A percentile compares a stretch with the other conserved stretches of the same genome.
phyloP scores from a whole-genome alignment of 2,888 invertebrate species.

The Drosophila yooni region DNA sequence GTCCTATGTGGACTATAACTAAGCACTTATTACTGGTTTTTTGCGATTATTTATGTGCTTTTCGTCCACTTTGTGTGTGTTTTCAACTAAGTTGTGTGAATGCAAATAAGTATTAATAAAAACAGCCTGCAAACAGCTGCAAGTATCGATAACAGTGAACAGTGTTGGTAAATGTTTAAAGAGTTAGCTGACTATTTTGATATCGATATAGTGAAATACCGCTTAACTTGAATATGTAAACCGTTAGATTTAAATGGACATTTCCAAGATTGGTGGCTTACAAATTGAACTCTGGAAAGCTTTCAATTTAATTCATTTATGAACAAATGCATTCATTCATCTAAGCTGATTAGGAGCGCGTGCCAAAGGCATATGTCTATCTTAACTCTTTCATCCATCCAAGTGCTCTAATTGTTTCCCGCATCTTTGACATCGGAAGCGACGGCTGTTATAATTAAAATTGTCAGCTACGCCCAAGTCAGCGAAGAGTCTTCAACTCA shows the following conservation, averaged over 20 bases:
- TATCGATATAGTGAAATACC: constrained; percentile 15
- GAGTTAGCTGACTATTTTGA: not conserved
- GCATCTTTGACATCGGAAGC: constrained; percentile 80
- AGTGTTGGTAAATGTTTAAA: constrained; percentile 33
- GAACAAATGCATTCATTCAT: constrained; percentile 21
- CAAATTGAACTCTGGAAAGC: not conserved
- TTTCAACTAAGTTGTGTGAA: constrained; percentile 28
- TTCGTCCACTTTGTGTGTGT: constrained; percentile 11
- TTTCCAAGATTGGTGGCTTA: not conserved
- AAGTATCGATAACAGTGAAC: constrained; percentile 22
- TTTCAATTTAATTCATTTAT: constrained; percentile 21
- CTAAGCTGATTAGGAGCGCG: constrained; percentile 45
- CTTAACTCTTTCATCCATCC: constrained; percentile 52
- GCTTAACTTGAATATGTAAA: constrained; percentile 15
- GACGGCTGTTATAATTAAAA: constrained; percentile 67
- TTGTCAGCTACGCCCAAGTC: constrained; percentile 72
- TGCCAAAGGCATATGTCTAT: constrained; percentile 38
- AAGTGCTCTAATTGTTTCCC: constrained; percentile 77
- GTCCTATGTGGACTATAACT: not conserved
- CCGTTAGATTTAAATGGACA: not conserved
- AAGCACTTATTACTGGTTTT: constrained; percentile 6
- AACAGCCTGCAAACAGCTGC: constrained; percentile 52
- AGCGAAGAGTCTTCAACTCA: constrained; percentile 50
- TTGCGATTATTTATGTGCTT: constrained; percentile 10
- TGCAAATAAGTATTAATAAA: constrained; percentile 33